These are phyloP conservation scores for Burhinus bistriatus DNA, from an alignment of 2,113 vertebrate species.

Conservation along the genomic window DNA sequence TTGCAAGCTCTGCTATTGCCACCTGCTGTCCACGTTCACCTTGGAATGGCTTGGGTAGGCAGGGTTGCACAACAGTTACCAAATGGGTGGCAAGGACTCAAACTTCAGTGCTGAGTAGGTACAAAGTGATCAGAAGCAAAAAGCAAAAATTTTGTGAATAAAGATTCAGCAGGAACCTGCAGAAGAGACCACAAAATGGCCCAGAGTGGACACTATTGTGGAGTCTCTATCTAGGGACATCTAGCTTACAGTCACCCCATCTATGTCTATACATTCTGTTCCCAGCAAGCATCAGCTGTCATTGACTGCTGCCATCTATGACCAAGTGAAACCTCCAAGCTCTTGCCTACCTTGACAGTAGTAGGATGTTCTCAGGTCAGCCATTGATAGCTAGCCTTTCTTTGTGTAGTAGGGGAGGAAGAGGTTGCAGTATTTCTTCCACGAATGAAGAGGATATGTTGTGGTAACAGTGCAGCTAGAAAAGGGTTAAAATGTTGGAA, in stretches of 20 bases:
- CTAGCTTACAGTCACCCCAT: neutral
- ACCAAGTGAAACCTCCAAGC: neutral
- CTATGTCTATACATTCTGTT: neutral
- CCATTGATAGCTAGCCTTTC: neutral
- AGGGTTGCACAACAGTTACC: neutral
- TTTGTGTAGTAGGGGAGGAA: neutral
- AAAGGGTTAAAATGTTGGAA: neutral
- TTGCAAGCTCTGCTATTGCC: slow-evolving; percentile 18
- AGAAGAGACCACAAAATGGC: neutral
- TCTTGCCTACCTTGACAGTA: neutral
- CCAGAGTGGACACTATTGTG: neutral
- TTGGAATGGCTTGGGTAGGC: neutral
- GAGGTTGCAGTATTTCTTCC: neutral
- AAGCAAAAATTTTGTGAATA: neutral
- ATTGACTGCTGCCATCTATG: neutral
- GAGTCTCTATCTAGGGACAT: neutral
- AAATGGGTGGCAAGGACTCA: neutral
- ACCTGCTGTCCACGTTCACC: neutral
- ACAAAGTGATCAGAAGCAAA: neutral
- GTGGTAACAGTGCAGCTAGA: neutral
- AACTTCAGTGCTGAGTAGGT: neutral
- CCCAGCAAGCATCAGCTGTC: neutral
- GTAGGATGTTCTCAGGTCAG: neutral
- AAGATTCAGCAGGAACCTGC: neutral
- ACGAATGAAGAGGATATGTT: neutral